Evolutionary conservation across 2,797 vertebrate species (phyloP), one percentile per base, ranked within the genome.

Genomic region (Melanotaenia nigrans): DNA sequence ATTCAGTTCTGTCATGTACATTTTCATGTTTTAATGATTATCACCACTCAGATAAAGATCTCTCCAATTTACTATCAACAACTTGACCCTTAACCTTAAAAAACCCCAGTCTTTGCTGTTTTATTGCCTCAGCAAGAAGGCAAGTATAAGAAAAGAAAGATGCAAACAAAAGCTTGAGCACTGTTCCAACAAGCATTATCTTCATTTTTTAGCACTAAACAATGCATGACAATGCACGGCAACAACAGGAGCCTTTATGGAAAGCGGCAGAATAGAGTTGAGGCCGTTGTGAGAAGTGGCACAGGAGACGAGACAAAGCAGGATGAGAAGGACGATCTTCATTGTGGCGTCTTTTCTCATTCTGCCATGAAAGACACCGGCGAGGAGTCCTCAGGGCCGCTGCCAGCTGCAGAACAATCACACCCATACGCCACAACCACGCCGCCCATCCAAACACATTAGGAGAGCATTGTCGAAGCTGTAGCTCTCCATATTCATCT

Each of bases 321-420:
- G 85, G 87, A 87, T 90, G 86, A 90, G 87, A 80, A 71, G 86
- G 84, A 86, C 84, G 36, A 74, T 85, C 83, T 87, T 78, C 82
- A 90, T 90, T 90, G 82, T 89, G 81, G 74, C 73, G 70, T 74
- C 86, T 81, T 75, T 82, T 83, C 79, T 81, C 87, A 51, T 87
- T 76, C 69, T 61, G 82, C 83, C 77, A 79, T 88, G 84, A 89
- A 90, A 90, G 85, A 89, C 85, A 77, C 72, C 82, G 79, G 82
- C 78, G 69, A 84, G 81, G 82, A 87, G 79, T 87, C 87, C 81
- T 86, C 81, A 78, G 87, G 90, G 91, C 82, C 60, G 79, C 77
- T 90, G 91, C 90, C 91, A 90, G 86, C 79, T 49, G 72, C 73
- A 59, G 86, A 90, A 90, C 90, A 92, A 92, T 91, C 85, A 42